A percentile compares a stretch with the other conserved stretches of the same genome.
Conservation (phyloP, 2,113 vertebrate species). For the Noturus placidus region DNA sequence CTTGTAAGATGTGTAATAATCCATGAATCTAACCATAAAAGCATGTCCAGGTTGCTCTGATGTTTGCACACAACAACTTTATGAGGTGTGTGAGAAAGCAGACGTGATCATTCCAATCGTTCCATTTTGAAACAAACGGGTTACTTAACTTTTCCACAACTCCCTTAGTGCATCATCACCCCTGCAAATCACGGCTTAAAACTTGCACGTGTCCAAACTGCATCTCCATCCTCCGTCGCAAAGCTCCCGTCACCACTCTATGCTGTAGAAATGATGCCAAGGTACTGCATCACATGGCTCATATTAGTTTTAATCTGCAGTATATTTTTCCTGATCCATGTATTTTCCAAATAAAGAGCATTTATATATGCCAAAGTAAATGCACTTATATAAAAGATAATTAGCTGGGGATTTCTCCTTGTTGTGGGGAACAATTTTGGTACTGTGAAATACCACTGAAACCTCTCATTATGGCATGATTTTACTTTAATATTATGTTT, state of each 20-base stretch:
- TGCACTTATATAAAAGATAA: slow-evolving; percentile 19
- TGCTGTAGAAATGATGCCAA: neutral
- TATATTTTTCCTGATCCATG: slow-evolving; percentile 7
- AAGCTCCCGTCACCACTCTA: neutral
- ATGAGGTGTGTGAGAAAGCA: slow-evolving; percentile 10
- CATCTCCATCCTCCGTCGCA: slow-evolving; percentile 16
- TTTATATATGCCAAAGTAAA: slow-evolving; percentile 17
- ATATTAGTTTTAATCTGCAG: neutral
- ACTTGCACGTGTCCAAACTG: neutral
- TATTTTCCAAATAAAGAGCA: slow-evolving; percentile 13
- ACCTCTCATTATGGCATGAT: neutral
- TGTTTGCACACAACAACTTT: slow-evolving; percentile 4
- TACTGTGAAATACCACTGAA: slow-evolving; percentile 7
- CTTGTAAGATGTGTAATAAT: neutral
- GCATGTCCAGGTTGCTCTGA: neutral
- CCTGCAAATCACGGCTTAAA: slow-evolving; percentile 3
- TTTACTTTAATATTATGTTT: slow-evolving; percentile 12
- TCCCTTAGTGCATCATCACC: neutral
- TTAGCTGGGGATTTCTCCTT: neutral
- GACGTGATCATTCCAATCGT: neutral
- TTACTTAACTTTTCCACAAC: slow-evolving; percentile 21
- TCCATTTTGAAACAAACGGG: slow-evolving; percentile 10
- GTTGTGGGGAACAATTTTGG: slow-evolving; percentile 15
- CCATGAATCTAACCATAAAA: neutral
- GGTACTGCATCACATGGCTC: neutral